A percentile compares a stretch with the other conserved stretches of the same genome.
Conservation (phyloP, 2,797 vertebrate species). For the Falco novaeseelandiae region DNA sequence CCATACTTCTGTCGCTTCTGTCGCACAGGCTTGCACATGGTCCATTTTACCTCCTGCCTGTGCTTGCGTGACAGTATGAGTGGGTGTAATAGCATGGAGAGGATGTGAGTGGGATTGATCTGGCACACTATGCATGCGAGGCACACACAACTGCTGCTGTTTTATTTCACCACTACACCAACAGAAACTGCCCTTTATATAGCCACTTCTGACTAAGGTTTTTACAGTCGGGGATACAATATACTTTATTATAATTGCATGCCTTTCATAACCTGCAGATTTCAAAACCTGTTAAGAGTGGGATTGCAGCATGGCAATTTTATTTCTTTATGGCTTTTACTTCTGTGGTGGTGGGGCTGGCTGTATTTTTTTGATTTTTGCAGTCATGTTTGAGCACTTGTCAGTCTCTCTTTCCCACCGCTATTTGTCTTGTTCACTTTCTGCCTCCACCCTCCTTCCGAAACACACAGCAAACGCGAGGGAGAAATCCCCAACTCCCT, state of each 20-base stretch:
- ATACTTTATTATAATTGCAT: background rate
- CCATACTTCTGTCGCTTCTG: background rate
- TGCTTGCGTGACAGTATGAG: background rate
- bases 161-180: background rate
- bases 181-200: background rate
- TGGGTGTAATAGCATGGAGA: background rate
- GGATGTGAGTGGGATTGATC: slow-evolving; percentile 31
- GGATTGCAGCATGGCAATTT: background rate
- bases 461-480: background rate
- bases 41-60: background rate
- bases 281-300: background rate
- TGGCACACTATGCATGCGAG: slow-evolving; percentile 16
- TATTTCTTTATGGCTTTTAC: background rate
- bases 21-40: background rate
- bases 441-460: background rate
- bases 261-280: background rate
- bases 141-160: slow-evolving; percentile 41
- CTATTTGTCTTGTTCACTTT: background rate
- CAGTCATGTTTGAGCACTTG: background rate
- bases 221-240: background rate
- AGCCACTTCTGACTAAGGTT: background rate
- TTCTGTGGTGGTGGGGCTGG: background rate
- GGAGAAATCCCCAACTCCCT: background rate
- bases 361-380: background rate
- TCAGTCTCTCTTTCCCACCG: background rate